Base-by-base conservation (phyloP, 2,797 vertebrate genomes). In the Rhinoraja longicauda region DNA sequence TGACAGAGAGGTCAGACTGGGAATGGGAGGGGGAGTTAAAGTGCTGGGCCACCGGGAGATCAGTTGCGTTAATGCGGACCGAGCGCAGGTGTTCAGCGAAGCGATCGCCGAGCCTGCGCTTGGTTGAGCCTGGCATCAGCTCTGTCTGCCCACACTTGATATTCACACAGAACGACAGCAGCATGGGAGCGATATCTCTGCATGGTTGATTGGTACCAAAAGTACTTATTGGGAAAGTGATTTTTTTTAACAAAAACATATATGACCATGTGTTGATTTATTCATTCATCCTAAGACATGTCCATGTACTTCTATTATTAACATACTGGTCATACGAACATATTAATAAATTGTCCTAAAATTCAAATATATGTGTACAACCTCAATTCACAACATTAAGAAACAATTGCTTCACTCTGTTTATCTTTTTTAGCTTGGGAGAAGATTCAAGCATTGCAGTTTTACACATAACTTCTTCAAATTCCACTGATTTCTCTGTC, bases 401-500 rank as follows among this genome's bases (percentile, higher is more conserved):
- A 88, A 88, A 88, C 15, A 36, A 32, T n/a, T 53, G 15, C 21
- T 64, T 0, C 29, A 29, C 72, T 57, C 62, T 84, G 19, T 78
- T 93, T 82, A n/a, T 82, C 29, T 19, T 39, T 72, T 70, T 57
- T 24, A 96, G 95, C 77, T 93, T 94, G 75, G 79, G 92, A 21
- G 94, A 93, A 21, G 88, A 93, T 6, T 94, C 94, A 0, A 21
- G 39, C 73, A 75, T 93, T 64, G 84, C 86, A 32, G 93, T 96
- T 53, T 94, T 98, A 77, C 96, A 97, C 67, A n/a, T 98, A 93
- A 53, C 94, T 70, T 94, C 96, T 90, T 94, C 95, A 24, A 97
- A 99, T 0, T 93, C 93, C 79, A 95, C 95, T 79, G 94, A 96
- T 94, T 95, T 98, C 24, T 94, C 93, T 4, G 94, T 95, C 67